Percentiles rank a stretch among this genome's conserved stretches.
Evolutionary conservation across 2,888 invertebrate genomes (phyloP).

Genomic region (Atrina japonica): DNA sequence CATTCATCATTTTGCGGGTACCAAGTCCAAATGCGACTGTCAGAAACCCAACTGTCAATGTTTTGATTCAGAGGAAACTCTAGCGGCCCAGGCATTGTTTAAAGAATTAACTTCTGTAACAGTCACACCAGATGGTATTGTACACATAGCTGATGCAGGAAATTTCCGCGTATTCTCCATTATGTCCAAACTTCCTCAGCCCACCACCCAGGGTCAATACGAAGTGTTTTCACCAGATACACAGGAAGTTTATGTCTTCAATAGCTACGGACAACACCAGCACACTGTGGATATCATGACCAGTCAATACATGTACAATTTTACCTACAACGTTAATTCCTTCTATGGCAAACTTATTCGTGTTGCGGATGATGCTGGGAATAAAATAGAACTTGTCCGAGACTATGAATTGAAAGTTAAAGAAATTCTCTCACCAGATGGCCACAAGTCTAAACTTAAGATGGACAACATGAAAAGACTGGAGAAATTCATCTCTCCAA

Average conservation of each 20-base stretch:
- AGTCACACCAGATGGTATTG: slow-evolving; percentile 96
- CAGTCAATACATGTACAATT: slow-evolving; percentile 96
- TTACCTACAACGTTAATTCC: slow-evolving; percentile 97
- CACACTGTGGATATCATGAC: slow-evolving; percentile 96
- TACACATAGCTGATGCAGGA: slow-evolving; percentile 97
- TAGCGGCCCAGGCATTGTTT: slow-evolving; percentile 96
- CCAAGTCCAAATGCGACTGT: slow-evolving; percentile 84
- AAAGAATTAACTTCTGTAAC: slow-evolving; percentile 92
- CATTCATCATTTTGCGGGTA: slow-evolving; percentile 95
- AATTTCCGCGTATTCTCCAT: slow-evolving; percentile 85
- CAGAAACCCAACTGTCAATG: slow-evolving; percentile 90
- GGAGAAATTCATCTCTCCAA: slow-evolving; percentile 92
- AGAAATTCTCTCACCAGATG: slow-evolving; percentile 84
- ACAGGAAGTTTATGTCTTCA: slow-evolving; percentile 87
- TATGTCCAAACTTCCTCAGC: slow-evolving; percentile 75
- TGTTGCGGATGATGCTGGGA: slow-evolving; percentile 95
- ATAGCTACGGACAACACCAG: slow-evolving; percentile 94
- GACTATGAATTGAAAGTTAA: slow-evolving; percentile 91
- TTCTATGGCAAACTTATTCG: slow-evolving; percentile 96
- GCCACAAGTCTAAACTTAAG: slow-evolving; percentile 82
- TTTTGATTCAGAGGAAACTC: slow-evolving; percentile 85
- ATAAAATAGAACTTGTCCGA: slow-evolving; percentile 90
- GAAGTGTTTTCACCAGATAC: slow-evolving; percentile 96
- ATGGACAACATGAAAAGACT: slow-evolving; percentile 97
- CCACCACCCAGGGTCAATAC: slow-evolving; percentile 83